Evolutionary conservation across 2,888 invertebrate genomes (phyloP).

Genomic region (Chirona hameri): DNA sequence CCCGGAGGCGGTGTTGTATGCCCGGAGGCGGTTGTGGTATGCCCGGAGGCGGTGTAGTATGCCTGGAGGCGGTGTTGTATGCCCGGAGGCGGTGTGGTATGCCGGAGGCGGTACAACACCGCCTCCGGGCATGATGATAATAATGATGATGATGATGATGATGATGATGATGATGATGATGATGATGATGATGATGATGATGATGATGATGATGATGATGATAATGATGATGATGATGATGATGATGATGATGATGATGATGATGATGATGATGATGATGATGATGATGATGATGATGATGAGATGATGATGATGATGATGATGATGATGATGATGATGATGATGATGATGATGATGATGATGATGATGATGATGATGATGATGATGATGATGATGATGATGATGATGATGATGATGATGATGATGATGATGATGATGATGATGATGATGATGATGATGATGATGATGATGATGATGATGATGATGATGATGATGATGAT

Average conservation of each 20-base stretch:
- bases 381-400: not conserved
- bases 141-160: not conserved
- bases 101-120: not conserved
- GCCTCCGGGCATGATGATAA: not conserved
- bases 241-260: not conserved
- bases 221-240: not conserved
- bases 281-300: not conserved
- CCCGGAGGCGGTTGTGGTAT: too few relatives aligned
- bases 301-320: too few relatives aligned
- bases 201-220: not conserved
- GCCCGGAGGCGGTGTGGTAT: too few relatives aligned
- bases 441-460: not conserved
- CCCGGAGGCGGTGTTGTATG: too few relatives aligned
- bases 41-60: too few relatives aligned
- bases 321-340: too few relatives aligned
- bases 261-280: not conserved
- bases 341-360: not conserved
- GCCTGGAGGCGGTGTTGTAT: too few relatives aligned
- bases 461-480: not conserved
- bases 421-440: not conserved
- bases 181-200: not conserved
- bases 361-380: not conserved
- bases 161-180: not conserved
- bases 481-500: constrained; percentile 12
- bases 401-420: not conserved